phyloP scores from a whole-genome alignment of 2,113 vertebrate species.

The Ochotona curzoniae region DNA sequence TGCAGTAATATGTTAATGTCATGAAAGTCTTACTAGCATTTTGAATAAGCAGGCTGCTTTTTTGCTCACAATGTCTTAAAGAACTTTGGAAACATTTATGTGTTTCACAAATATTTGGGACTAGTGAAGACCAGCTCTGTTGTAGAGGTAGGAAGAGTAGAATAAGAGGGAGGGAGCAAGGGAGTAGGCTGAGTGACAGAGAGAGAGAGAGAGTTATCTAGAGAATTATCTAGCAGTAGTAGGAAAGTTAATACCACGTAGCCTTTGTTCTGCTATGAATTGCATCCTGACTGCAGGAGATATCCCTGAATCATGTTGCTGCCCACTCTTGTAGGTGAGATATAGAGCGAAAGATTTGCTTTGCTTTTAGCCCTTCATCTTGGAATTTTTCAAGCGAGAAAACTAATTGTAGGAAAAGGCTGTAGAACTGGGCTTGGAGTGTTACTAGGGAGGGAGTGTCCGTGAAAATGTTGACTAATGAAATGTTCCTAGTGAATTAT shows the following conservation, averaged over 20 bases:
- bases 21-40: conserved; percentile 52
- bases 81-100: conserved; percentile 71
- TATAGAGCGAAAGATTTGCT: neutral
- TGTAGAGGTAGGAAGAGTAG: conserved; percentile 21
- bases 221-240: neutral
- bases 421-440: neutral
- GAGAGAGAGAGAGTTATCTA: neutral
- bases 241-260: conserved; percentile 3
- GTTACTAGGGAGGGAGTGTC: conserved; percentile 54
- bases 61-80: conserved; percentile 49
- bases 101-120: conserved; percentile 65
- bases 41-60: conserved; percentile 63
- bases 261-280: conserved; percentile 69
- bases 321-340: conserved; percentile 29
- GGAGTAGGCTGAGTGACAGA: neutral
- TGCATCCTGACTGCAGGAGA: conserved; percentile 54
- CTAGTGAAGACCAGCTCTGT: conserved; percentile 26
- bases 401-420: neutral
- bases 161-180: neutral
- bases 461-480: conserved; percentile 73
- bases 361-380: conserved; percentile 26
- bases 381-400: conserved; percentile 62
- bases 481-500: conserved; percentile 77
- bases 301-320: conserved; percentile 37
- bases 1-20: conserved; percentile 33